A percentile compares a stretch with the other conserved stretches of the same genome.
Conservation (phyloP, 2,888 invertebrate species). For the Bursaphelenchus okinawaensis region DNA sequence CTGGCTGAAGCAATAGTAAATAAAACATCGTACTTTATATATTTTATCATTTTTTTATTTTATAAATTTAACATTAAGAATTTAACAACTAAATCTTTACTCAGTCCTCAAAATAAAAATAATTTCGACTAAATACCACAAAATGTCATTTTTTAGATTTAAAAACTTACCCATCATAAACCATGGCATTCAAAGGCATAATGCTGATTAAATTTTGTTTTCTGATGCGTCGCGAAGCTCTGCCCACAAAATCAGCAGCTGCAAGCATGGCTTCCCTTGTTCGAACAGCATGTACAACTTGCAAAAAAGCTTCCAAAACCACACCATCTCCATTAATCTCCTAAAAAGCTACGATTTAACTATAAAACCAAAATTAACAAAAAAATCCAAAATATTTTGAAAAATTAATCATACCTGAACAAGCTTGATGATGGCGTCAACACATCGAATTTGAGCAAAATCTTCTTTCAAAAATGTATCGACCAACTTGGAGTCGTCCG, state of each 20-base stretch:
- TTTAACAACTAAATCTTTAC: background rate
- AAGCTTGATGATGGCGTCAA: conserved; percentile 68
- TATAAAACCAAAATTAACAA: too few species aligned
- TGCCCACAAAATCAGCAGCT: conserved; percentile 26
- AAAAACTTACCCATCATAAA: conserved; percentile 21
- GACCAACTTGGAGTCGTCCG: conserved; percentile 74
- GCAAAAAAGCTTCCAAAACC: conserved; percentile 83
- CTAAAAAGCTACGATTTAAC: conserved; percentile 61
- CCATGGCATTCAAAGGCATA: conserved; percentile 36
- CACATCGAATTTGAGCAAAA: conserved; percentile 68
- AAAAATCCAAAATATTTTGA: background rate
- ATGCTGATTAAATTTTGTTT: conserved; percentile 27
- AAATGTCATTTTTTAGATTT: background rate
- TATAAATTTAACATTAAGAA: background rate
- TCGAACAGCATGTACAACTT: conserved; percentile 58
- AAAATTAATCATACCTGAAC: conserved; percentile 58
- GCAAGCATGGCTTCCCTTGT: background rate
- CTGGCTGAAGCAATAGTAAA: too few species aligned
- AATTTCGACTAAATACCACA: too few species aligned
- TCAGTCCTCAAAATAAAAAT: background rate
- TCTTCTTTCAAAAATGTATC: conserved; percentile 69
- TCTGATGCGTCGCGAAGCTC: conserved; percentile 32
- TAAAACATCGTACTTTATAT: background rate
- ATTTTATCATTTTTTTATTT: background rate
- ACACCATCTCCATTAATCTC: conserved; percentile 79